Evolutionary conservation across 1,140 invertebrate species (phyloP), one percentile per base, ranked within the genome.

Genomic region (Drosophila grimshawi): DNA sequence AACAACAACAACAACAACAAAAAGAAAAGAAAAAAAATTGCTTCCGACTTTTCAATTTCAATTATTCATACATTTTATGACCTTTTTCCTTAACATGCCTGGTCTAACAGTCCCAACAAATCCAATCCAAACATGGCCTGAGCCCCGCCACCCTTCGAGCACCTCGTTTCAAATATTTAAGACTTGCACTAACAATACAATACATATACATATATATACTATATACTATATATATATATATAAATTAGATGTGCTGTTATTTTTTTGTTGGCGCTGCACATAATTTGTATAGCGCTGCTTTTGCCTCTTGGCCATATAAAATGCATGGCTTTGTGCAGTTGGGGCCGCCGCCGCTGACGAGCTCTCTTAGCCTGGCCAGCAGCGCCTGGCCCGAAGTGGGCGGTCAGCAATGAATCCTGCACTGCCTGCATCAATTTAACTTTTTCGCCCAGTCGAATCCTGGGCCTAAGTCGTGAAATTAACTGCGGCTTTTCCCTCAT

Each of bases 51-150:
- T 88, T 88, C 83, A 88, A 86, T 86, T 86, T 86, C 82, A 86
- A 86, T 86, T 86, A 86, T 86, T 86, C 82, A 86, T 86, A 86
- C 82, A 81, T 83, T 86, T 86, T 86, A 86, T 83, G 82, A 88
- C 83, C 83, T 88, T 86, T 86, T 86, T 86, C 83, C 82, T 88
- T 86, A 76, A 85, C 82, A 77, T 82, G 78, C 61, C 39, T 30
- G 53, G 66, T 33, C 71, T 35, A 48, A 48, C 57, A 48, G 43
- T 69, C 57, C 10, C 62, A 74, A 74, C 71, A 74, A 74, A 74
- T 74, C 65, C 71, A 74, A 73, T 73, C 63, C 70, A 73, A 62
- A 29, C 29, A 45, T 3, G 32, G 41, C n/a, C 29, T 8, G 19
- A 43, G 39, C 10, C 67, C 46, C 37, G 19, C 19, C 19, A 1